Conservation (phyloP, 1,140 invertebrate genomes). For the Meloidogyne exigua region DNA sequence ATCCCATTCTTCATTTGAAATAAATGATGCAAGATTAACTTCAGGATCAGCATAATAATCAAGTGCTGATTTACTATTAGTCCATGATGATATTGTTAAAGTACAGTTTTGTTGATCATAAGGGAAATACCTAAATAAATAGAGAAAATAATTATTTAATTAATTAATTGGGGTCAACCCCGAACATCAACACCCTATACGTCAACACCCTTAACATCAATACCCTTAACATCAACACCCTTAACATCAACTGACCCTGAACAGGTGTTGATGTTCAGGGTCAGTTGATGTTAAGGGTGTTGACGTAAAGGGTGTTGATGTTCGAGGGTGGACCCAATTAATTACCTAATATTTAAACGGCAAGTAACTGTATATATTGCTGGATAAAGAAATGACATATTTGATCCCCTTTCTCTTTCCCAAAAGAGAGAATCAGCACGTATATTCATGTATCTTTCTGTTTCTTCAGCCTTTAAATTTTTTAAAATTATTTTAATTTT, state of each 20-base stretch:
- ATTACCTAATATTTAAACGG: conserved; percentile 56
- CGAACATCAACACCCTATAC: too few species aligned
- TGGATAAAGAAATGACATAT: conserved; percentile 60
- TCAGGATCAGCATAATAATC: conserved; percentile 58
- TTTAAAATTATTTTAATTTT: neutral
- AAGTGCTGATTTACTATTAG: conserved; percentile 58
- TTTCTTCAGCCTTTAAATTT: conserved; percentile 55
- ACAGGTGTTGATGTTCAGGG: too few species aligned
- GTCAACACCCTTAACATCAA: too few species aligned
- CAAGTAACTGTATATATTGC: conserved; percentile 53
- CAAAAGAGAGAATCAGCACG: conserved; percentile 49
- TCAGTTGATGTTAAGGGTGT: too few species aligned
- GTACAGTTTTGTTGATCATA: conserved; percentile 63
- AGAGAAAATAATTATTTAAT: neutral
- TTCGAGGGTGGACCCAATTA: too few species aligned
- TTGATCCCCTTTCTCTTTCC: conserved; percentile 54
- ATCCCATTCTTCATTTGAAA: conserved; percentile 62
- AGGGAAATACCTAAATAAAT: conserved; percentile 56
- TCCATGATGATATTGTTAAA: conserved; percentile 61
- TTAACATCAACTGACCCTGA: too few species aligned
- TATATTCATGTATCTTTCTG: conserved; percentile 63
- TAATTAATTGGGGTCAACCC: too few species aligned
- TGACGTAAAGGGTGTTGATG: too few species aligned
- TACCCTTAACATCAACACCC: too few species aligned
- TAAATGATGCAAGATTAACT: conserved; percentile 58